Percentiles rank a stretch among this genome's conserved stretches.
Evolutionary conservation across 2,113 vertebrate genomes (phyloP).

Genomic region (Pollachius pollachius): DNA sequence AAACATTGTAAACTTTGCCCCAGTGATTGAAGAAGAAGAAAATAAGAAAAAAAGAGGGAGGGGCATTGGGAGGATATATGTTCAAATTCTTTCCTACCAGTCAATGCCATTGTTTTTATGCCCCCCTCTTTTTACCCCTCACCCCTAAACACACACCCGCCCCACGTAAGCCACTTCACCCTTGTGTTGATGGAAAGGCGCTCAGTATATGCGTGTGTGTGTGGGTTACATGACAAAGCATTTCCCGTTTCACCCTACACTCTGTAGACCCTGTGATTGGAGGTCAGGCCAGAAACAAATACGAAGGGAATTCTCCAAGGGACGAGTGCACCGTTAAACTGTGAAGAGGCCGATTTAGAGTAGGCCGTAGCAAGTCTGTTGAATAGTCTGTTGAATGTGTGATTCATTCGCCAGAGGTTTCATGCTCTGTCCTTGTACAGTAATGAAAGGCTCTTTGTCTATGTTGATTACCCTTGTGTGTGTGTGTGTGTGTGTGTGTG

Average conservation of each 20-base stretch:
- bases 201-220: conserved; percentile 41
- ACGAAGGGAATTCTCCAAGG: conserved; percentile 16
- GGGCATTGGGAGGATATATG: conserved; percentile 67
- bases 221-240: conserved; percentile 57
- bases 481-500: not conserved
- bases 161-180: conserved; percentile 26
- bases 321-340: conserved; percentile 17
- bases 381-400: not conserved
- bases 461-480: conserved; percentile 9
- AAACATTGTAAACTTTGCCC: conserved; percentile 34
- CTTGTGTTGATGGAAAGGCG: conserved; percentile 47
- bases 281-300: conserved; percentile 28
- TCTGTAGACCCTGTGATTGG: conserved; percentile 13
- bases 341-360: not conserved
- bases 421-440: not conserved
- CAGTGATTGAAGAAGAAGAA: conserved; percentile 4
- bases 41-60: conserved; percentile 5
- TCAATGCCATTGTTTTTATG: conserved; percentile 31
- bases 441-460: not conserved
- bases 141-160: conserved; percentile 1
- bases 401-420: conserved; percentile 8
- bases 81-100: conserved; percentile 41
- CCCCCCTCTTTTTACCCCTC: conserved; percentile 24
- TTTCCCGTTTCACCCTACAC: conserved; percentile 37
- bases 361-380: not conserved